Percentiles rank a stretch among this genome's conserved stretches.
Conservation (phyloP, 1,140 invertebrate species). For the Tribolium madens region DNA sequence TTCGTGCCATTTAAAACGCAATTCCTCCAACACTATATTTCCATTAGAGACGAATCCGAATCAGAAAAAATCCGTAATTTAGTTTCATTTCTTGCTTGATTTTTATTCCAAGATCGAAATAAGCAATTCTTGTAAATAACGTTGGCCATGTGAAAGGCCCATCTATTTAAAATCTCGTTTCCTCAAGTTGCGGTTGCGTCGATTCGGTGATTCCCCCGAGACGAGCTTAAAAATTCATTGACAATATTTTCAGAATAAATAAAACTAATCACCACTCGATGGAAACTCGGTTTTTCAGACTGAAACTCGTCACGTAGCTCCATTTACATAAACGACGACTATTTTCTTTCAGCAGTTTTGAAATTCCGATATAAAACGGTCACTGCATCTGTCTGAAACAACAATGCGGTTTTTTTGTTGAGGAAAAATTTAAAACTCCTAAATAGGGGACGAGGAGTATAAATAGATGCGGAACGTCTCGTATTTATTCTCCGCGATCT, state of each 20-base stretch:
- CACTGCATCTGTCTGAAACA: conserved; percentile 24
- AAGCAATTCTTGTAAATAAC: neutral
- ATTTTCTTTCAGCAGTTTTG: neutral
- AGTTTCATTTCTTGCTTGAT: neutral
- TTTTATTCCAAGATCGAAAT: too few species aligned
- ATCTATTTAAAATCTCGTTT: neutral
- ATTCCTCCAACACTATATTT: neutral
- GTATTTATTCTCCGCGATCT: conserved; percentile 35
- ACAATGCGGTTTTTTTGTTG: too few species aligned
- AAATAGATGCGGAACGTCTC: conserved; percentile 23
- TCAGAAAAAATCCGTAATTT: neutral
- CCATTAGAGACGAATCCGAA: neutral
- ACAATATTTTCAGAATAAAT: neutral
- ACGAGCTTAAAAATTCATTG: neutral
- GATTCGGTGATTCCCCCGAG: neutral
- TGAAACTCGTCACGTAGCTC: too few species aligned
- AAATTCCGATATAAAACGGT: conserved; percentile 28
- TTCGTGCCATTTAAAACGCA: neutral
- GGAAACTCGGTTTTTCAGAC: neutral
- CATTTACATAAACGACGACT: conserved; percentile 10
- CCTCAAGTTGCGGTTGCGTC: neutral
- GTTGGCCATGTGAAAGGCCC: neutral
- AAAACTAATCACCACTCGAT: too few species aligned
- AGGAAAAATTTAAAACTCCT: conserved; percentile 6
- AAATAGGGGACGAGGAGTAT: conserved; percentile 32